Evolutionary conservation across 2,113 vertebrate species (phyloP).

Genomic region (Okapia johnstoni): DNA sequence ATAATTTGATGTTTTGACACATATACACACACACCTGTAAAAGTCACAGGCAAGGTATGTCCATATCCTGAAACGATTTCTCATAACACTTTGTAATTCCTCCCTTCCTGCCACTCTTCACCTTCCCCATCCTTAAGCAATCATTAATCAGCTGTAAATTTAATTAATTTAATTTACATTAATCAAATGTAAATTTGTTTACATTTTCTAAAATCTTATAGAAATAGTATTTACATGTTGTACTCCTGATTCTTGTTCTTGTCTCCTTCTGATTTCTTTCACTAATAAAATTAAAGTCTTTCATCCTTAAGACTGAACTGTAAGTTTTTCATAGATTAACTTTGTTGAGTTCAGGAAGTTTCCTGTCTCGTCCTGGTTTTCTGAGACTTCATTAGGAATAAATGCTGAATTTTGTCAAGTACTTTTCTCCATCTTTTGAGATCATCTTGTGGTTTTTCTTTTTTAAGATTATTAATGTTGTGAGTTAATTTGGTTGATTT

Average conservation of each 20-base stretch:
- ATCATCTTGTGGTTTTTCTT: neutral
- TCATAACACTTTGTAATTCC: neutral
- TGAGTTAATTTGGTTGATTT: neutral
- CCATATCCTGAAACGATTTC: neutral
- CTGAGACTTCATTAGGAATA: neutral
- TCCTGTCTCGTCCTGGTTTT: neutral
- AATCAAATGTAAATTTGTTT: no score
- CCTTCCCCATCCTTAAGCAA: neutral
- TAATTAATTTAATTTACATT: no score
- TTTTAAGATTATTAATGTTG: neutral
- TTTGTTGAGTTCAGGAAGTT: neutral
- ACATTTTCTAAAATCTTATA: neutral
- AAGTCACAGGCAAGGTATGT: neutral
- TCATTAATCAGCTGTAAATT: neutral
- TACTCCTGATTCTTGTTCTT: neutral
- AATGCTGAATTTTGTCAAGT: neutral
- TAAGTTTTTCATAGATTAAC: neutral
- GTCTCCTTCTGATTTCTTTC: neutral
- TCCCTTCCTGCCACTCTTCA: neutral
- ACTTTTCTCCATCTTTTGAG: neutral
- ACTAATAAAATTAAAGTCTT: neutral
- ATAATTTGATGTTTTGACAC: neutral
- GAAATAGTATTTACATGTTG: neutral
- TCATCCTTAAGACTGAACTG: neutral
- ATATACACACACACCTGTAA: neutral